These are phyloP conservation scores for Drosophila koepferae DNA, from an alignment of 2,888 invertebrate genomes.

Conservation along the genomic window DNA sequence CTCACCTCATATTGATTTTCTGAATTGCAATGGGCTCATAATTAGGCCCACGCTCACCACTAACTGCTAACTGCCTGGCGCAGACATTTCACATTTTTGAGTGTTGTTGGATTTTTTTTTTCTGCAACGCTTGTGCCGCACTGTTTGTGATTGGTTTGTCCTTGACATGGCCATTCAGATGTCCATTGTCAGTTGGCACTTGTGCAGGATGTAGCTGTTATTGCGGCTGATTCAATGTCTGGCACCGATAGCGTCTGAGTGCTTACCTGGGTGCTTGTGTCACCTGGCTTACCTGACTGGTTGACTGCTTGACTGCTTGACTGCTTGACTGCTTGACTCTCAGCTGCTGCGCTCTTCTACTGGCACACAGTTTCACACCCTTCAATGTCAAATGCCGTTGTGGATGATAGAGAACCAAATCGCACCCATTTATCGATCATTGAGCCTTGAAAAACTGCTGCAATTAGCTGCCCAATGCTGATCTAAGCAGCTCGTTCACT, in stretches of 20 bases:
- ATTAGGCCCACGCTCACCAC: constrained; percentile 65
- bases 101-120: constrained; percentile 15
- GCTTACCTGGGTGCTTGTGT: constrained; percentile 15
- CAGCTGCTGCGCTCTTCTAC: constrained; percentile 19
- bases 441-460: constrained; percentile 16
- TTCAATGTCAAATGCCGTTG: constrained; percentile 13
- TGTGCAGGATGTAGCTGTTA: constrained; percentile 12
- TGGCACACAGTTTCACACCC: constrained; percentile 32
- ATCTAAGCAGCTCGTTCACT: neutral
- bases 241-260: constrained; percentile 29
- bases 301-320: constrained; percentile 8
- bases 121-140: neutral
- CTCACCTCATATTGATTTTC: constrained; percentile 63
- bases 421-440: constrained; percentile 61
- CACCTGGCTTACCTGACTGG: neutral
- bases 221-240: constrained; percentile 16
- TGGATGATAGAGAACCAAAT: constrained; percentile 48
- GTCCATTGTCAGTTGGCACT: constrained; percentile 24
- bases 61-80: constrained; percentile 48
- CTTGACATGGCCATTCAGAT: constrained; percentile 37
- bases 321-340: constrained; percentile 5
- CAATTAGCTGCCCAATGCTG: constrained; percentile 27
- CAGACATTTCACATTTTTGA: constrained; percentile 59
- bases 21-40: constrained; percentile 61
- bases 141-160: constrained; percentile 25